Evolutionary conservation across 2,113 vertebrate species (phyloP).

Genomic region (Toxotes jaculatrix): DNA sequence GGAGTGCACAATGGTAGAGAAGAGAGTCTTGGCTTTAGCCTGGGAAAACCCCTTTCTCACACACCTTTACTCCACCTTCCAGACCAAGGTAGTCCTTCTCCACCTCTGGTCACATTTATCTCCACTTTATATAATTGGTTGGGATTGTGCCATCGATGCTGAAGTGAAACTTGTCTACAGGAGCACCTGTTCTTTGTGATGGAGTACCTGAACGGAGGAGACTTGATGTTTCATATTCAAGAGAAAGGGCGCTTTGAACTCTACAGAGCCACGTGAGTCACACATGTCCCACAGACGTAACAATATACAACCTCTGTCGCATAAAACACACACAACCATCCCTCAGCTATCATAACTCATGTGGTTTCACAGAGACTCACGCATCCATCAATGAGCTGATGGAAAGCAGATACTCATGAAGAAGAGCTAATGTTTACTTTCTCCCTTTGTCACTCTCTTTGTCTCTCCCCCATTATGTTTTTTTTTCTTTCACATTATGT

Average conservation of each 20-base stretch:
- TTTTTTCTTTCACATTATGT: conserved; percentile 31
- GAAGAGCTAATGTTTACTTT: conserved; percentile 18
- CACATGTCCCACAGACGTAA: background rate
- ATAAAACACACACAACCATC: background rate
- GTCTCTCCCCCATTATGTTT: background rate
- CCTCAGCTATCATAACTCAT: background rate
- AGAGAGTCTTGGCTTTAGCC: conserved; percentile 94
- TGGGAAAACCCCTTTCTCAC: conserved; percentile 98
- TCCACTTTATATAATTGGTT: background rate
- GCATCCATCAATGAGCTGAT: conserved; percentile 27
- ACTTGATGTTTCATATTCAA: conserved; percentile 99
- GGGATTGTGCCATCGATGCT: background rate
- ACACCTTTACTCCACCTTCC: conserved; percentile 95
- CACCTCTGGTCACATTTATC: background rate
- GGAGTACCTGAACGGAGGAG: conserved; percentile 98
- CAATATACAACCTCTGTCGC: background rate
- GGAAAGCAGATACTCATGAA: conserved; percentile 36
- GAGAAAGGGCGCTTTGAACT: conserved; percentile 98
- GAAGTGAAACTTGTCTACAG: conserved; percentile 75
- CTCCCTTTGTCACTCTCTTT: background rate
- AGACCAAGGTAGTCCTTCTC: conserved; percentile 89
- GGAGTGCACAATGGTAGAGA: conserved; percentile 99
- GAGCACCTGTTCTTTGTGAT: conserved; percentile 99
- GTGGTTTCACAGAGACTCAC: background rate
- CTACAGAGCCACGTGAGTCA: conserved; percentile 91